These are phyloP conservation scores for Folsomia candida DNA, from an alignment of 2,888 invertebrate species.

Conservation along the genomic window DNA sequence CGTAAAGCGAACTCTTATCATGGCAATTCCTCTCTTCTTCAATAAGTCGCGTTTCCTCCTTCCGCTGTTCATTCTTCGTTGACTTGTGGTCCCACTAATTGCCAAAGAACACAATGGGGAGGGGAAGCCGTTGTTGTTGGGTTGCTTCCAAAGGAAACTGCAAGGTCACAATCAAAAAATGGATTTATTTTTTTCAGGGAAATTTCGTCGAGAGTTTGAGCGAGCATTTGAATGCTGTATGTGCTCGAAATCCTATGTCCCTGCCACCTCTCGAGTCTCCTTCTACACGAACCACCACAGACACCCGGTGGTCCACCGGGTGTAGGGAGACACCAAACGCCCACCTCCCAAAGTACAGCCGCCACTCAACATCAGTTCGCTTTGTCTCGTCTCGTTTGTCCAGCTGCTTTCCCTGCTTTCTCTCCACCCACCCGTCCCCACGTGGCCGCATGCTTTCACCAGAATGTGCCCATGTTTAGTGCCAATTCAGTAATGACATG, in stretches of 20 bases:
- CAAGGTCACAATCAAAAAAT: no score
- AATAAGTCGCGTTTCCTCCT: no score
- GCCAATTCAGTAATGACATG: no score
- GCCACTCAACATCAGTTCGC: background rate
- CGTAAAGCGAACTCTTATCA: background rate
- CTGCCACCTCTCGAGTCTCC: slow-evolving; percentile 49
- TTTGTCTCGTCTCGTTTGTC: no score
- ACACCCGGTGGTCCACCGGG: slow-evolving; percentile 30
- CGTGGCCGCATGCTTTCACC: background rate
- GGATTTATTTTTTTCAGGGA: slow-evolving; percentile 69
- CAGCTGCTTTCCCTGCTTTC: background rate
- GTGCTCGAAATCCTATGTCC: slow-evolving; percentile 41
- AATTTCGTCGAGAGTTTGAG: slow-evolving; percentile 70
- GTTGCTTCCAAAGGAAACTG: no score
- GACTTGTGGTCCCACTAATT: no score
- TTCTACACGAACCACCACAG: slow-evolving; percentile 36
- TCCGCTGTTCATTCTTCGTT: no score
- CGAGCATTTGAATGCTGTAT: slow-evolving; percentile 62
- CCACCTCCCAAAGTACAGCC: slow-evolving; percentile 17
- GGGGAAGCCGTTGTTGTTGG: no score
- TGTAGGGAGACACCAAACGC: slow-evolving; percentile 35
- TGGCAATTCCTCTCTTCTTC: background rate
- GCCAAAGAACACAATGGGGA: no score
- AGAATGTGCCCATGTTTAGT: no score
- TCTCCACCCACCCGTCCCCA: background rate